These are phyloP conservation scores for Drosophila sucinea DNA, from an alignment of 1,140 invertebrate species.

Conservation along the genomic window DNA sequence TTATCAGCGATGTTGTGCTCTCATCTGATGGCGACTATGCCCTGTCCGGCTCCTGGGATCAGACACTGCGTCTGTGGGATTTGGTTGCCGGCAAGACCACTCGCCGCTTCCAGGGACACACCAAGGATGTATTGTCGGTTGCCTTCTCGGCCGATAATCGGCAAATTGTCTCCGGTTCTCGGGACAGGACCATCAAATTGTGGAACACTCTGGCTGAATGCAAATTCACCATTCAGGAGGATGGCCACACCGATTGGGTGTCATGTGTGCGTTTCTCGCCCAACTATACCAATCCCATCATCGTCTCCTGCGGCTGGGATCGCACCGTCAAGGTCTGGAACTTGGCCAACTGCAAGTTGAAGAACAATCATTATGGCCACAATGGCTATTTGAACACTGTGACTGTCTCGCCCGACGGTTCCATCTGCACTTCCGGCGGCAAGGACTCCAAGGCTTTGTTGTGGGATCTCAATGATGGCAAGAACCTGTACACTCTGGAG, in stretches of 20 bases:
- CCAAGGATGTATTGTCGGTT: slow-evolving; percentile 92
- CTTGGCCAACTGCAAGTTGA: too few species aligned
- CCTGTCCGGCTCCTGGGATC: slow-evolving; percentile 99
- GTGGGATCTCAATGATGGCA: slow-evolving; percentile 85
- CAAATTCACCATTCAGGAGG: too few species aligned
- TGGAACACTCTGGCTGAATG: too few species aligned
- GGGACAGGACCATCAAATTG: too few species aligned
- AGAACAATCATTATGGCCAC: too few species aligned
- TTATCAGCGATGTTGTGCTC: slow-evolving; percentile 82
- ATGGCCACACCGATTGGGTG: too few species aligned
- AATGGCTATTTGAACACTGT: slow-evolving; percentile 97
- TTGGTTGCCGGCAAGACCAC: slow-evolving; percentile 95
- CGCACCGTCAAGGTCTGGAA: too few species aligned
- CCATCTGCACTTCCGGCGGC: slow-evolving; percentile 99
- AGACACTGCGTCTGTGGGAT: slow-evolving; percentile 99
- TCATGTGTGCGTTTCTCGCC: too few species aligned
- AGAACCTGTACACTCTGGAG: slow-evolving; percentile 99
- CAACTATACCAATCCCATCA: too few species aligned
- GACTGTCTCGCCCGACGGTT: slow-evolving; percentile 99
- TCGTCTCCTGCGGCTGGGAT: too few species aligned
- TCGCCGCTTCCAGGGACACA: slow-evolving; percentile 91
- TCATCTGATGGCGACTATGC: slow-evolving; percentile 99
- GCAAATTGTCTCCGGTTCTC: slow-evolving; percentile 97
- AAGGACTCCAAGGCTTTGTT: slow-evolving; percentile 99
- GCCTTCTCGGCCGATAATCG: slow-evolving; percentile 99